A percentile compares a stretch with the other conserved stretches of the same genome.
phyloP scores from a whole-genome alignment of 2,888 invertebrate genomes.

The Pandemis heparana region DNA sequence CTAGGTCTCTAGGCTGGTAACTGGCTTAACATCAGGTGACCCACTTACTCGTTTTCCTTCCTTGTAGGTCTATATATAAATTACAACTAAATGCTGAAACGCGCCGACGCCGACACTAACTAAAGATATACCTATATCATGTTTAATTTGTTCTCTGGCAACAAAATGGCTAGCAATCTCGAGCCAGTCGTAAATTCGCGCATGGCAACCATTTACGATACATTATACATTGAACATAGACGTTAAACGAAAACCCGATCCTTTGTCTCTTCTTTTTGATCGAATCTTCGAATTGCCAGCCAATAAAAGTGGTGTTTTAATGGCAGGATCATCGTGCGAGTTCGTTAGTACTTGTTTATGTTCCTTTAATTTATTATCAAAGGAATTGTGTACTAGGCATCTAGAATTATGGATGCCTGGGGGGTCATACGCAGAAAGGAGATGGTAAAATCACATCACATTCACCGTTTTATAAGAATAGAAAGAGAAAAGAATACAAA shows the following conservation, averaged over 20 bases:
- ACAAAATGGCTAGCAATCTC: background rate
- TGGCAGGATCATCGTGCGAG: background rate
- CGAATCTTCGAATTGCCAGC: background rate
- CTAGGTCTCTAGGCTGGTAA: too few species aligned
- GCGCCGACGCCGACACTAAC: too few species aligned
- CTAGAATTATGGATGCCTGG: too few species aligned
- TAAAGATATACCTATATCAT: background rate
- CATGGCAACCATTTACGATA: constrained; percentile 6
- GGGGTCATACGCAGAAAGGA: background rate
- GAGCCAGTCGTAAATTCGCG: background rate
- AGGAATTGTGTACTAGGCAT: background rate
- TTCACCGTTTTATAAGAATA: too few species aligned
- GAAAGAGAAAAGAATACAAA: too few species aligned
- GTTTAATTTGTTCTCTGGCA: background rate
- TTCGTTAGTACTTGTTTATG: background rate
- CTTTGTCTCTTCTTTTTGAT: constrained; percentile 12
- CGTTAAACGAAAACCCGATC: background rate
- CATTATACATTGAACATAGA: constrained; percentile 4
- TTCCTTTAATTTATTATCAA: background rate
- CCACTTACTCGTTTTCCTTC: too few species aligned
- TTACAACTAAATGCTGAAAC: too few species aligned
- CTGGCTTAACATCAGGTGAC: too few species aligned
- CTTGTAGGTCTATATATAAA: too few species aligned
- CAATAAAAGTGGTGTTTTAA: background rate
- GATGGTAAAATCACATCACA: too few species aligned